Base-by-base conservation (phyloP, 2,888 invertebrate species). In the Actias luna region DNA sequence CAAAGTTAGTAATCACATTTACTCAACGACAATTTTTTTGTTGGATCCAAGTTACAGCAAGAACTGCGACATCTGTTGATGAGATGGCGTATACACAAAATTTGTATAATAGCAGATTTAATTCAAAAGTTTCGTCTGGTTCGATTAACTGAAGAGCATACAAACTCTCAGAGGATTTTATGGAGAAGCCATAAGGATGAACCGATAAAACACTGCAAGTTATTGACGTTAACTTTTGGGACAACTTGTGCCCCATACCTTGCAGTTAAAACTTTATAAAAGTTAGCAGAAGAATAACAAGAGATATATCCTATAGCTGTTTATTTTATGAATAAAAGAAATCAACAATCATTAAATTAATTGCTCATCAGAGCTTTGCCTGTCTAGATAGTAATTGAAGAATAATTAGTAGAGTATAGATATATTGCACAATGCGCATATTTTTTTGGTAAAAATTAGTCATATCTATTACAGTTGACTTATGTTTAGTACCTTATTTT, bases 191-290 rank as follows among this genome's bases (percentile, higher is more conserved):
- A n/a, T n/a, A n/a, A n/a, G n/a, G n/a, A n/a, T n/a, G n/a, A n/a
- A n/a, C 18, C 36, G 18, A 46, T 74, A 14, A 35, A 70, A 31
- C 64, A 75, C 58, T 76, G 65, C 27, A 63, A 66, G 27, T 22
- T 75, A 0, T 3, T 74, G 0, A 68, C 64, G 5, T 70, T 79
- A 1, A 79, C 76, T 0, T 79, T 79, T 33, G 77, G 76, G 0
- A 78, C 75, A 0, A 66, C 74, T 0, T 68, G 67, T 0, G 78
- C 77, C 0, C 78, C 78, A 5, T 76, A 73, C 57, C 60, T 76
- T 7, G 78, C 78, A 0, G 73, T 76, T 1, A 65, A 64, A 12
- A 61, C 71, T 0, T 29, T 83, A 4, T 71, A 76, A 7, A 75
- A 79, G 61, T 7, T 80, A 0, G 73, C 73, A 0, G 3, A 33